Conservation (phyloP, 2,888 invertebrate species). For the Malacosoma neustria region DNA sequence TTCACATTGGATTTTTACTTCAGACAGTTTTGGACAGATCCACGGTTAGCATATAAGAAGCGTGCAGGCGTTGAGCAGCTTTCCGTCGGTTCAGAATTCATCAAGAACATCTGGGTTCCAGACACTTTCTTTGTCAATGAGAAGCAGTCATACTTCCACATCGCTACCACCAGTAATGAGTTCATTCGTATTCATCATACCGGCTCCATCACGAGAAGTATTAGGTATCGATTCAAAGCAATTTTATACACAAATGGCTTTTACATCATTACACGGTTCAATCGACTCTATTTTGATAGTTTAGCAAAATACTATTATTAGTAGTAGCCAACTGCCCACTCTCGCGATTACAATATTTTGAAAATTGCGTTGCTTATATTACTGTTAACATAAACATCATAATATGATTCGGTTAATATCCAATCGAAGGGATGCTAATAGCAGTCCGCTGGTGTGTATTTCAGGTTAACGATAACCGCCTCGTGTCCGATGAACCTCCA, state of each 20-base stretch:
- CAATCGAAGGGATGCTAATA: too few species aligned
- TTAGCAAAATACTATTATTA: too few species aligned
- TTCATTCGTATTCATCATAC: conserved; percentile 95
- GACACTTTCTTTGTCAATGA: conserved; percentile 99
- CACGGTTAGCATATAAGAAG: conserved; percentile 90
- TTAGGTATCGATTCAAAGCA: too few species aligned
- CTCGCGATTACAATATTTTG: too few species aligned
- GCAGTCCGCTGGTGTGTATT: conserved; percentile 37
- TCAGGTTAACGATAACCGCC: conserved; percentile 91
- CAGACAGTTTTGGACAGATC: conserved; percentile 97
- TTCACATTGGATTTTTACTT: conserved; percentile 98
- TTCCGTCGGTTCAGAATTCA: conserved; percentile 93
- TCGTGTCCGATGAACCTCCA: conserved; percentile 95
- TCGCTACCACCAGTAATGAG: conserved; percentile 98
- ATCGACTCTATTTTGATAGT: too few species aligned
- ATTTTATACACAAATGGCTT: too few species aligned
- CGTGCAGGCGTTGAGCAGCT: conserved; percentile 89
- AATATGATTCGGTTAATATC: too few species aligned
- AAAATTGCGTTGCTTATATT: too few species aligned
- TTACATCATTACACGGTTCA: too few species aligned
- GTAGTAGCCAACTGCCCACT: too few species aligned
- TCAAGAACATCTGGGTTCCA: conserved; percentile 98
- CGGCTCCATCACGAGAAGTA: conserved; percentile 93
- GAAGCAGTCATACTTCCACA: conserved; percentile 98
- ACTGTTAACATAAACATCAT: too few species aligned